phyloP scores from a whole-genome alignment of 2,797 vertebrate genomes.

The Alauda arvensis region DNA sequence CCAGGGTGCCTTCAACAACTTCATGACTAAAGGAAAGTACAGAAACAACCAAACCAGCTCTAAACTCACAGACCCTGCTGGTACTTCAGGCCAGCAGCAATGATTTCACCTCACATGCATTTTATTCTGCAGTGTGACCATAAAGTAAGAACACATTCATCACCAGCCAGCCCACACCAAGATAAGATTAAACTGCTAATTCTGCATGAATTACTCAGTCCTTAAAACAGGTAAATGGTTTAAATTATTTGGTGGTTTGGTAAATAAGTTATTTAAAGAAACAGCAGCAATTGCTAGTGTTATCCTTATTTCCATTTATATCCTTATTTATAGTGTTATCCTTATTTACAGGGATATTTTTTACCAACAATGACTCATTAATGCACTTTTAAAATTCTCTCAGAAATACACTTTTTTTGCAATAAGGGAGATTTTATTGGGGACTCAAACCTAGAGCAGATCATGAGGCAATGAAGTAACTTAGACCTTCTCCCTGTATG shows the following conservation, averaged over 20 bases:
- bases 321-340: background rate
- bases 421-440: background rate
- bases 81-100: background rate
- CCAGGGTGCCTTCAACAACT: background rate
- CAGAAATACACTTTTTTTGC: background rate
- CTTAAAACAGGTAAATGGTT: background rate
- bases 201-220: background rate
- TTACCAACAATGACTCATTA: background rate
- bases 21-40: background rate
- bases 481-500: background rate
- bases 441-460: background rate
- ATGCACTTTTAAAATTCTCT: background rate
- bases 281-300: background rate
- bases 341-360: background rate
- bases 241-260: background rate
- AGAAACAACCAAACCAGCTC: background rate
- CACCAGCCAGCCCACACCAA: background rate
- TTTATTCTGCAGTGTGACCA: background rate
- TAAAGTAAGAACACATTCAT: background rate
- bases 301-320: background rate
- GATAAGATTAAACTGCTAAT: background rate
- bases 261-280: background rate
- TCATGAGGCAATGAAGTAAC: background rate
- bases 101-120: fast-evolving
- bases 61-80: background rate